Percentiles rank a stretch among this genome's conserved stretches.
These are phyloP conservation scores for Chrysogorgia sp. DNA, from an alignment of 92 coral and sea anemone species.

Conservation along the genomic window DNA sequence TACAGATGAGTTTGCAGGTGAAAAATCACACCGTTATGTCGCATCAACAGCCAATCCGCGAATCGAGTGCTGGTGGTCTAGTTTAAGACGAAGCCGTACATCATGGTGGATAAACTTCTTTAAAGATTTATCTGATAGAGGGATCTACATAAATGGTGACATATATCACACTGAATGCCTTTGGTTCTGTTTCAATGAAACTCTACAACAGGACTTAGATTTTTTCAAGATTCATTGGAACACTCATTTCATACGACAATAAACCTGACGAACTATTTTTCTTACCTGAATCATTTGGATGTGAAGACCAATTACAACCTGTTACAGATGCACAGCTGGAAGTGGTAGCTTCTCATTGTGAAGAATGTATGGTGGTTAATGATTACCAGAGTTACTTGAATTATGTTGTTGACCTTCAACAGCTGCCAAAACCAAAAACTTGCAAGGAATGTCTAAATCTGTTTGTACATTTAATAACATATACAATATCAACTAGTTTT, in stretches of 20 bases:
- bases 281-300: conserved; percentile 30
- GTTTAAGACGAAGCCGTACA: conserved; percentile 49
- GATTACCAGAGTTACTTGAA: conserved; percentile 33
- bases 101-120: conserved; percentile 50
- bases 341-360: conserved; percentile 27
- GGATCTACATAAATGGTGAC: conserved; percentile 39
- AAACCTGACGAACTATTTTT: conserved; percentile 40
- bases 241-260: conserved; percentile 47
- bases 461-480: conserved; percentile 33
- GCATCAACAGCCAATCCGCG: conserved; percentile 60
- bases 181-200: conserved; percentile 29
- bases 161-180: conserved; percentile 29
- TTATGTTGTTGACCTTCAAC: conserved; percentile 20
- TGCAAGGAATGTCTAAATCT: conserved; percentile 34
- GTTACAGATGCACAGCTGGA: conserved; percentile 25
- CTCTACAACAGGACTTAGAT: conserved; percentile 26
- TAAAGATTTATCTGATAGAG: conserved; percentile 35
- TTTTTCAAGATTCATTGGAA: conserved; percentile 55
- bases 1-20: conserved; percentile 50
- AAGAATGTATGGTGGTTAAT: conserved; percentile 29
- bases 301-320: conserved; percentile 47
- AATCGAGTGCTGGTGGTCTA: conserved; percentile 59
- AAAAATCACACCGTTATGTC: conserved; percentile 60
- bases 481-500: neutral
- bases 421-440: conserved; percentile 33